Conservation (phyloP, 2,113 vertebrate genomes). For the Muntiacus muntjak region DNA sequence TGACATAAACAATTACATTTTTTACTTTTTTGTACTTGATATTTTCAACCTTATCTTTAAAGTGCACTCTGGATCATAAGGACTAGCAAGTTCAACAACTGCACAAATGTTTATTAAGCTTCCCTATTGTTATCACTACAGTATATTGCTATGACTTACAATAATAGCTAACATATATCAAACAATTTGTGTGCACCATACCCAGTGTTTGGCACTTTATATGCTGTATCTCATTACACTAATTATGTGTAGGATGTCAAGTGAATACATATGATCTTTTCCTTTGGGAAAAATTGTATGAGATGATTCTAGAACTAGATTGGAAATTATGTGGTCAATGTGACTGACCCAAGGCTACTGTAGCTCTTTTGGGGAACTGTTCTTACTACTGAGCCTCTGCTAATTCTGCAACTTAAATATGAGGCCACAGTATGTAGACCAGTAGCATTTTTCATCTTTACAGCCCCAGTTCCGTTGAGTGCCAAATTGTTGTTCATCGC, state of each 20-base stretch:
- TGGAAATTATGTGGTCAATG: rapidly evolving
- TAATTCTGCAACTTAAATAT: neutral
- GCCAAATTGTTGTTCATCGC: neutral
- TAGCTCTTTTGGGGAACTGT: rapidly evolving
- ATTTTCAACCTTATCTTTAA: slow-evolving; percentile 8
- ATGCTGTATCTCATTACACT: neutral
- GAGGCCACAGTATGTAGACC: neutral
- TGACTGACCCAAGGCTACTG: neutral
- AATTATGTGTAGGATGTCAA: neutral
- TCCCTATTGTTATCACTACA: too few relatives aligned
- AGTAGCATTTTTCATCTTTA: neutral
- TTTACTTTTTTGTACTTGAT: neutral
- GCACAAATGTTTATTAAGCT: neutral
- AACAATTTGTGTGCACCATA: neutral
- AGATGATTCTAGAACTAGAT: neutral
- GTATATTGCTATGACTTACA: neutral
- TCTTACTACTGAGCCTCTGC: neutral
- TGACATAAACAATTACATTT: neutral
- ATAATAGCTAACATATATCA: too few relatives aligned
- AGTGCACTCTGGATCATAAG: neutral
- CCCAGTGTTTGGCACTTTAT: neutral
- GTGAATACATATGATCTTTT: neutral
- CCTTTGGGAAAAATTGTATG: neutral
- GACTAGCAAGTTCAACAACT: neutral
- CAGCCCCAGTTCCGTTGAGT: neutral